Conservation (phyloP, 1,140 invertebrate species). For the Scylla paramamosain region DNA sequence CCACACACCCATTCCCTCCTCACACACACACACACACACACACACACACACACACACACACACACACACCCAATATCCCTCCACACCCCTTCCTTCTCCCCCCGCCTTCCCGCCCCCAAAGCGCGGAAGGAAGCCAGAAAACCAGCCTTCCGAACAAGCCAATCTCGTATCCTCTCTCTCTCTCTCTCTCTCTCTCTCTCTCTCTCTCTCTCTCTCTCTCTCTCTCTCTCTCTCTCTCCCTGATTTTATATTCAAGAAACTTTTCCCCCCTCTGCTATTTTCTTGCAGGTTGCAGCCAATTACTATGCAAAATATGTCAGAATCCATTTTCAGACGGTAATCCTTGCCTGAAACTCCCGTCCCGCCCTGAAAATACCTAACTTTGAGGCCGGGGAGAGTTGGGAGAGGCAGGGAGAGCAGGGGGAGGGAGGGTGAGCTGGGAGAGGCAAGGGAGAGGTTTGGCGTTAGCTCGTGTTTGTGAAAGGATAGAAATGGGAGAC, state of each 20-base stretch:
- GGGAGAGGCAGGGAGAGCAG: neutral
- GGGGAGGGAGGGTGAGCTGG: neutral
- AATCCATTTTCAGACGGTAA: constrained; percentile 75
- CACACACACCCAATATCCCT: too few relatives aligned
- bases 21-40: too few relatives aligned
- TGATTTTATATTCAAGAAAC: constrained; percentile 75
- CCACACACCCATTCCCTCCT: too few relatives aligned
- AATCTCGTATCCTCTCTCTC: too few relatives aligned
- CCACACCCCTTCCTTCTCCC: neutral
- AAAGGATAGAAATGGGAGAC: neutral
- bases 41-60: too few relatives aligned
- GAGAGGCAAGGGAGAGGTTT: neutral
- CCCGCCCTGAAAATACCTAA: constrained; percentile 61
- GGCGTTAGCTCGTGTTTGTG: neutral
- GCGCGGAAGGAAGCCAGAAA: constrained; percentile 36
- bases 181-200: too few relatives aligned
- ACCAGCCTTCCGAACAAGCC: neutral
- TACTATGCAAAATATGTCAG: constrained; percentile 75
- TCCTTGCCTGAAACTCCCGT: constrained; percentile 59
- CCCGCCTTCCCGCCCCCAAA: neutral
- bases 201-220: neutral
- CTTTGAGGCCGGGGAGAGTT: neutral
- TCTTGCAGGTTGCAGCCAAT: constrained; percentile 73
- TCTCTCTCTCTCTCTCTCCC: neutral
- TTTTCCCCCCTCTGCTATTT: constrained; percentile 68